A percentile compares a stretch with the other conserved stretches of the same genome.
Evolutionary conservation across 2,113 vertebrate species (phyloP).

Genomic region (Tetrax tetrax): DNA sequence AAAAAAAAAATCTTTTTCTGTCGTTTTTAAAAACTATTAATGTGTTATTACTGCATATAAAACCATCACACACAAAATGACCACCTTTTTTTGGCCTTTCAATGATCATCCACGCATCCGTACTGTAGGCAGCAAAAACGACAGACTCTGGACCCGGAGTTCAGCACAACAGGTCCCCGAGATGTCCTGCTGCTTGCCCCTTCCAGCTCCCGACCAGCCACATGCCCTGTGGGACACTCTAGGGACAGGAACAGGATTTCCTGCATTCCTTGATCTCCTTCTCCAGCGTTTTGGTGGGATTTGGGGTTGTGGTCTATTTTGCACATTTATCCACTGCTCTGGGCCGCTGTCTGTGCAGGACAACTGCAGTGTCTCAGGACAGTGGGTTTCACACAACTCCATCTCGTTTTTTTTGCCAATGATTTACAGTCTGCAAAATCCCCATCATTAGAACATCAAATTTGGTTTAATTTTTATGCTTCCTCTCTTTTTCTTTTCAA

Average conservation of each 20-base stretch:
- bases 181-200: background rate
- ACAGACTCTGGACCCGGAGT: background rate
- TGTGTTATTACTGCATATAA: background rate
- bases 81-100: background rate
- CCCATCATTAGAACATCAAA: background rate
- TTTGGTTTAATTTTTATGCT: background rate
- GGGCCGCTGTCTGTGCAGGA: fast-evolving
- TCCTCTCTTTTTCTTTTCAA: background rate
- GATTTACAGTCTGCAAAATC: background rate
- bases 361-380: background rate
- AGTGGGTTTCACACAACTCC: background rate
- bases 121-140: background rate
- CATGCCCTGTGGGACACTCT: background rate
- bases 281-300: background rate
- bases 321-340: background rate
- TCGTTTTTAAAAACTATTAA: background rate
- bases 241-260: background rate
- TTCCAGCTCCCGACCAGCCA: background rate
- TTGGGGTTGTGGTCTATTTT: background rate
- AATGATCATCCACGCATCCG: background rate
- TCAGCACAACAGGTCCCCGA: background rate
- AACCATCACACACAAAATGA: background rate
- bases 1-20: background rate
- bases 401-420: background rate
- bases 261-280: background rate